Base-by-base conservation (phyloP, 1,140 invertebrate species). In the Mercenaria mercenaria region DNA sequence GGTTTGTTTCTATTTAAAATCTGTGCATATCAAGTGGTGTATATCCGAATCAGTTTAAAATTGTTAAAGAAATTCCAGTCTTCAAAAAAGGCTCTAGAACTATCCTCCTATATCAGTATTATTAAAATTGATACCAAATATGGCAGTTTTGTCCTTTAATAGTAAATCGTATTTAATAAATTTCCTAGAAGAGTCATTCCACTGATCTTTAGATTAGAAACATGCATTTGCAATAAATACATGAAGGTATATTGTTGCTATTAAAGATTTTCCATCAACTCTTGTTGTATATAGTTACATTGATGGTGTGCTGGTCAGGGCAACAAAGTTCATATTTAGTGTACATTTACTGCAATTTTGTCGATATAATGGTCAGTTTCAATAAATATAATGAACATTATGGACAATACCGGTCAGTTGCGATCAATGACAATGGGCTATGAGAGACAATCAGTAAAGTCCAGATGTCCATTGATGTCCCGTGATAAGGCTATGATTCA, bases 301-400 rank as follows among this genome's bases (percentile, higher is more conserved):
- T 2, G 11, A 39, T 29, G 6, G 15, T 47, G 43, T 47, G 6
- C 43, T 15, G 43, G 43, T 15, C 20, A 34, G 34, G 34, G 37
- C 67, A 72, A 39, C 67, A 39, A 18, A 39, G 37, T 72, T 72
- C 37, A 41, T 72, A 41, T 72, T 72, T 72, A 34, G 67, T 39
- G n/a, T 72, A 39, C 18, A 18, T 72, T 72, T 39, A 72, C 67
- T 39, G 34, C 67, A 72, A 8, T 6, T 20, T 15, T 72, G 67
- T 72, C 67, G n/a, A 37, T 23, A 72, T 72, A 72, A 72, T 72
- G 67, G 67, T 72, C 67, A 72, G 37, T 72, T 72, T 72, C 34
- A 72, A 41, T 72, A 39, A 72, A 11, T n/a, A 29, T 72, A 72
- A 72, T 72, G 67, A 39, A 41, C 67, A 39, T 72, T 39, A 72